Base-by-base conservation (phyloP, 2,888 invertebrate species). In the Agrenia bidenticulata region DNA sequence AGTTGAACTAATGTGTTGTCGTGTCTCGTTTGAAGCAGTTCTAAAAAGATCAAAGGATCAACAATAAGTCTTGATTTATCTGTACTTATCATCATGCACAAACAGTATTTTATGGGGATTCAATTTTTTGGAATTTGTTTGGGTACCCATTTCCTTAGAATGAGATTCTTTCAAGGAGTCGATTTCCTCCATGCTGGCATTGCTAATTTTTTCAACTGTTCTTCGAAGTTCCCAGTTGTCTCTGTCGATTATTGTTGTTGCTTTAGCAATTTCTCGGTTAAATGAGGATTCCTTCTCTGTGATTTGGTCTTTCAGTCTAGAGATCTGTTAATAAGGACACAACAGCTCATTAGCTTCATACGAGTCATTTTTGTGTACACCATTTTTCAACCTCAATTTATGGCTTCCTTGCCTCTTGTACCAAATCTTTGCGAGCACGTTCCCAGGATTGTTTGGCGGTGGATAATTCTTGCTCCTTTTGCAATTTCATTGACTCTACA, bases 141-240 rank as follows among this genome's bases (percentile, higher is more conserved):
- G n/a, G n/a, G n/a, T 78, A 89, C 89, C 89, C 80, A 87, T 81
- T 79, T 89, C 88, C 68, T 82, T 82, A 73, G 87, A 86, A 78
- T 88, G 87, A 70, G 84, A 80, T 63, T 85, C 84, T 17, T 83
- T 83, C 77, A 89, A 79, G 71, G 86, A 84, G 70, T 90, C 89
- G 9, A 88, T 83, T 75, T 87, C 86, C 69, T 88, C 88, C 54
- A 88, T 87, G 79, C 90, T 88, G 7, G 83, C 83, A 79, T 88
- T 87, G 77, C 89, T 89, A 63, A 89, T 85, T 80, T 88, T 88
- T 77, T 88, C 86, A 78, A 90, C 82, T 63, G 89, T 83, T 74
- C 86, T 82, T 54, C 90, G 81, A 58, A 89, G 82, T 77, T 90
- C 89, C 77, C 88, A 80, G 54, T 87, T 82, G 77, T 88, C 87